Percentiles rank a stretch among this genome's conserved stretches.
phyloP scores from a whole-genome alignment of 2,113 vertebrate genomes.

The Chloebia gouldiae region DNA sequence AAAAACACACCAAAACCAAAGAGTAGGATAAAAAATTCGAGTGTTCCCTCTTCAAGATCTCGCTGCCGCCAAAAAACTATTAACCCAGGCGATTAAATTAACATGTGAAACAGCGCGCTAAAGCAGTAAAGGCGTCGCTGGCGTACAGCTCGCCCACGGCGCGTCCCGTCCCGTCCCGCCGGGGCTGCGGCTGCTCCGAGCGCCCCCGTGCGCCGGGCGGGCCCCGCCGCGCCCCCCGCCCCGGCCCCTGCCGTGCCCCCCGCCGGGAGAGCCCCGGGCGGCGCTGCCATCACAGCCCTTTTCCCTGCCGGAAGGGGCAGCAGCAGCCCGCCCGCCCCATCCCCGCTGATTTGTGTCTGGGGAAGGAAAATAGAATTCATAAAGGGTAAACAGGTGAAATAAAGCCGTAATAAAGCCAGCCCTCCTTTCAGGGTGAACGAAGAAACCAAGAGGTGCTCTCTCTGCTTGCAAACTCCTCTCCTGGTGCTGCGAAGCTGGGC shows the following conservation, averaged over 20 bases:
- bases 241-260: neutral
- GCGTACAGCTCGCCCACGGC: too few relatives aligned
- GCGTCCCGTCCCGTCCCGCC: too few relatives aligned
- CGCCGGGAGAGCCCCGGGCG: rapidly evolving
- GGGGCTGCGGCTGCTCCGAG: neutral
- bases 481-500: neutral
- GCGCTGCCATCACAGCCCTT: neutral
- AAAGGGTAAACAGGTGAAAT: neutral
- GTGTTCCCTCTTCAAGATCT: neutral
- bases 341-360: rapidly evolving
- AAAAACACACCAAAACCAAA: neutral
- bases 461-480: neutral
- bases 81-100: neutral
- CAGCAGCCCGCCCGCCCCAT: rapidly evolving
- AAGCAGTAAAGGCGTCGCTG: neutral
- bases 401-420: neutral
- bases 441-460: neutral
- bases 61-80: neutral
- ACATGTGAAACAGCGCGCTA: neutral
- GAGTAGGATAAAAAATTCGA: neutral
- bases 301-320: rapidly evolving
- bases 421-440: neutral
- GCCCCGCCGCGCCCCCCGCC: too few relatives aligned
- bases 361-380: neutral
- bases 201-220: conserved; percentile 4